phyloP scores from a whole-genome alignment of 2,113 vertebrate genomes.

The Mirounga angustirostris region DNA sequence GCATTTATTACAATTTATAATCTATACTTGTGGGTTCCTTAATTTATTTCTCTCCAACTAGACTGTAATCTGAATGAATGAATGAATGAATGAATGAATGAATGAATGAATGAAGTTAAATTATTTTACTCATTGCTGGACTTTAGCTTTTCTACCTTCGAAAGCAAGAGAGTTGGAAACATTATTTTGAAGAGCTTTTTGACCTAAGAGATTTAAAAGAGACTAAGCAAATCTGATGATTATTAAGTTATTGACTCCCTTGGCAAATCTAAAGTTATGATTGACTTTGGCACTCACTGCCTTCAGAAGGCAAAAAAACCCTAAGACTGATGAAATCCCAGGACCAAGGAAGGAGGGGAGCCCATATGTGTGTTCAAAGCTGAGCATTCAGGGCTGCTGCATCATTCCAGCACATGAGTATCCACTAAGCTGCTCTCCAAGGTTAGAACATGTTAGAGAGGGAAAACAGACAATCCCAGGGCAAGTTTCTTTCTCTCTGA shows the following conservation, averaged over 20 bases:
- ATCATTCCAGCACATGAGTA: not conserved
- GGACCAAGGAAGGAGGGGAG: not conserved
- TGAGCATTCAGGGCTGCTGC: not conserved
- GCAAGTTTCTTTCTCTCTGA: not conserved
- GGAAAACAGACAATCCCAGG: not conserved
- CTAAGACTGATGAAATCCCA: not conserved
- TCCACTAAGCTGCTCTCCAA: not conserved
- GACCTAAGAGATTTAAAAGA: slow-evolving; percentile 29
- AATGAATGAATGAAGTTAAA: not conserved
- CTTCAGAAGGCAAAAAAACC: not conserved
- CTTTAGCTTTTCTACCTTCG: not conserved
- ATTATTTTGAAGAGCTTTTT: not conserved
- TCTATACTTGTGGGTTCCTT: not conserved
- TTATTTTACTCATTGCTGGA: not conserved
- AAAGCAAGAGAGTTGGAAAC: slow-evolving; percentile 24
- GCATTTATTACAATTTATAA: not conserved
- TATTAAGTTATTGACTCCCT: not conserved
- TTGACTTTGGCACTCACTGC: not conserved
- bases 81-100: not conserved
- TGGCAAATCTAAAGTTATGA: not conserved
- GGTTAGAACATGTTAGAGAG: not conserved
- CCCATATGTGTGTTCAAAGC: not conserved
- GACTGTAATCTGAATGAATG: not conserved
- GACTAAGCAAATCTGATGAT: not conserved
- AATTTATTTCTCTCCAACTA: not conserved